Conservation (phyloP, 2,113 vertebrate genomes). For the Oncorhynchus tshawytscha region DNA sequence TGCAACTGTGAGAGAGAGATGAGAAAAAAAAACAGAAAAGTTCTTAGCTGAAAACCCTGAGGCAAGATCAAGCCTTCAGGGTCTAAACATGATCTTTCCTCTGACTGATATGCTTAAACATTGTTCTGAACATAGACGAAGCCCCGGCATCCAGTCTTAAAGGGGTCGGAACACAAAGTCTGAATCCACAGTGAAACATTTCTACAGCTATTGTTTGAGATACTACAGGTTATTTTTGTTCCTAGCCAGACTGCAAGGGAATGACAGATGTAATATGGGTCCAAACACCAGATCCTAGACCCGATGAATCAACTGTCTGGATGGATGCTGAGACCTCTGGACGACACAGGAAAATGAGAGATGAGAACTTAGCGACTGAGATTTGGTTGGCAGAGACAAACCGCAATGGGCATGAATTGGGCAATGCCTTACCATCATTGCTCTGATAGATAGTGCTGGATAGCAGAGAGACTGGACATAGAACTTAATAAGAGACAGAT, state of each 20-base stretch:
- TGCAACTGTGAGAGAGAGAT: not conserved
- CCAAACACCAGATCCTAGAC: slow-evolving; percentile 31
- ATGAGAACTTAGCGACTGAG: not conserved
- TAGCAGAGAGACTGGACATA: not conserved
- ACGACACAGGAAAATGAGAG: slow-evolving; percentile 5
- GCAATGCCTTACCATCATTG: not conserved
- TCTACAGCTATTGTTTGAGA: slow-evolving; percentile 34
- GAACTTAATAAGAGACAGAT: not conserved
- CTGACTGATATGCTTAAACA: slow-evolving; percentile 52
- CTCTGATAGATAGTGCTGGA: not conserved
- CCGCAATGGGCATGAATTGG: not conserved
- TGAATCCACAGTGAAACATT: slow-evolving; percentile 34
- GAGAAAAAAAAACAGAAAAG: not conserved
- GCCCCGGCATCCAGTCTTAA: slow-evolving; percentile 15
- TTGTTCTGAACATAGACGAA: slow-evolving; percentile 6
- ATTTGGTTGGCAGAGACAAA: not conserved
- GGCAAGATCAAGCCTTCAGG: slow-evolving; percentile 42
- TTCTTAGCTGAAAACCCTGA: slow-evolving; percentile 33
- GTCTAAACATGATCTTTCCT: slow-evolving; percentile 23
- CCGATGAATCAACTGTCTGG: slow-evolving; percentile 28
- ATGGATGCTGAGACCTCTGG: slow-evolving; percentile 26
- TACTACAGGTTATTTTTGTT: slow-evolving; percentile 40
- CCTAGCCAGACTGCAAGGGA: slow-evolving; percentile 17
- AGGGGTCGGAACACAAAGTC: not conserved
- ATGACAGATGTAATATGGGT: slow-evolving; percentile 44